Base-by-base conservation (phyloP, 1,140 invertebrate genomes). In the Zaprionus africanus region DNA sequence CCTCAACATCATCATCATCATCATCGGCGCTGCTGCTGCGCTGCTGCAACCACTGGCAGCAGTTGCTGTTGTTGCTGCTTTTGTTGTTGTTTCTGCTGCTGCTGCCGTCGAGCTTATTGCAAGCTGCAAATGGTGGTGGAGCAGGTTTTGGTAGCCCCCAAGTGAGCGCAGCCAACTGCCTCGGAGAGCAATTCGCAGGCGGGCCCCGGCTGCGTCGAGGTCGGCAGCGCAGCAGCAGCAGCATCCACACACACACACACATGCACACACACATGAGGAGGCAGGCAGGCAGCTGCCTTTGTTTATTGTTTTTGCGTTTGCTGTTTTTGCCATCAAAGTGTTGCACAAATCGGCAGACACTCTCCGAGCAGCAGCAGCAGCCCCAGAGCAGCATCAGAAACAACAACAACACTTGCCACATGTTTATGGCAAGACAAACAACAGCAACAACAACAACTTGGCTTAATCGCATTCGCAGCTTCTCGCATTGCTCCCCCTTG, bases 41-140 rank as follows among this genome's bases (percentile, higher is more conserved):
- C 62, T 60, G 36, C 28, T 60, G 36, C 28, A 34, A 43, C 56
- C 53, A 69, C 57, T 34, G n/a, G 68, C 70, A 59, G 58, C 34
- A 28, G 34, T 62, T 41, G 24, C 36, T 68, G 75, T 57, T 71
- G 64, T 28, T 43, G 43, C 46, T 68, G 76, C 51, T 71, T 66
- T 58, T 80, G 81, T 65, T 67, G 67, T 62, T 68, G 69, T 43
- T 77, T 63, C 56, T 34, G 31, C 31, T 31, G 31, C 31, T 34
- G 31, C 31, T 34, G 31, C 31, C 31, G 31, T 34, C 31, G 31
- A n/a, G 38, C 38, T 41, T 60, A 78, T 73, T 85, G 82, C 82
- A 85, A 61, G 74, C 85, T 88, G 85, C 85, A 88, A 88, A 88
- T 88, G 85, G 85, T 88, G 85, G 85, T 90, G 82, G 85, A 90